phyloP scores from a whole-genome alignment of 2,888 invertebrate species.

The Chydorus sphaericus region DNA sequence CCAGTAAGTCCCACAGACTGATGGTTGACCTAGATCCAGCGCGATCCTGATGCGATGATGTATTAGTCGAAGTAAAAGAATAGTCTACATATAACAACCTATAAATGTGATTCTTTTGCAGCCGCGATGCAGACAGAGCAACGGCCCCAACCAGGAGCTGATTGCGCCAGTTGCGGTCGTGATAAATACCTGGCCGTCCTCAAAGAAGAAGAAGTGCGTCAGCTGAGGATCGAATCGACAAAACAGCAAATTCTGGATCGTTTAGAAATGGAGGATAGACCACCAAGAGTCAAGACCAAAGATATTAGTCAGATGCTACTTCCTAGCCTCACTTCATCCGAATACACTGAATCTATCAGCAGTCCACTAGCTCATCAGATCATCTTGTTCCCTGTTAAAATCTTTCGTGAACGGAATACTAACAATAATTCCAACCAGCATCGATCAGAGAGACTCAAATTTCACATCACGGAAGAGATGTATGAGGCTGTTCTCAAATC shows the following conservation, averaged over 20 bases:
- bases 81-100: no score
- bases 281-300: conserved; percentile 35
- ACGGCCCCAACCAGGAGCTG: not conserved
- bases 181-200: not conserved
- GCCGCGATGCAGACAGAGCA: conserved; percentile 1
- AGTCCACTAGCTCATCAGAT: not conserved
- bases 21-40: no score
- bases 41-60: no score
- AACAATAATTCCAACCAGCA: not conserved
- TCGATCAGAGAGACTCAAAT: not conserved
- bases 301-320: not conserved
- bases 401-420: not conserved
- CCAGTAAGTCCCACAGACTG: not conserved
- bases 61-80: no score
- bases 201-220: conserved; percentile 35
- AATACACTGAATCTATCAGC: not conserved
- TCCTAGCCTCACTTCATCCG: not conserved
- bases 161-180: conserved; percentile 4
- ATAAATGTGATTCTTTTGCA: not conserved
- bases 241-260: conserved; percentile 73
- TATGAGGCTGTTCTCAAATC: conserved; percentile 1
- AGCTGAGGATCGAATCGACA: conserved; percentile 59
- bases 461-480: conserved; percentile 10
- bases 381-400: conserved; percentile 1
- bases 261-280: conserved; percentile 50